Evolutionary conservation across 2,113 vertebrate species (phyloP).

Genomic region (Oreotrochilus melanogaster): DNA sequence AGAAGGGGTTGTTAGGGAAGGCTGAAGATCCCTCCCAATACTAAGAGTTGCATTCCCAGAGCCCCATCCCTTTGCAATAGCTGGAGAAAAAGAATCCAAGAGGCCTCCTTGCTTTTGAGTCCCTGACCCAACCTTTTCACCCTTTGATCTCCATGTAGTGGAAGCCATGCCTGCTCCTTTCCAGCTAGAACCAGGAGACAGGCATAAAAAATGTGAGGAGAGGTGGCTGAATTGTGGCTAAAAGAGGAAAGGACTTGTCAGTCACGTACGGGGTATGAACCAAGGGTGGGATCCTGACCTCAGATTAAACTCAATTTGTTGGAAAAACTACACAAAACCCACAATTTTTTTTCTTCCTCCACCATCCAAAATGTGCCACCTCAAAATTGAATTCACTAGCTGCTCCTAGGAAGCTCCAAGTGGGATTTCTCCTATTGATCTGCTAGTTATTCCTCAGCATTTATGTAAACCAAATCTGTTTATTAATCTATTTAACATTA

Average conservation of each 20-base stretch:
- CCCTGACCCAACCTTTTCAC: not conserved
- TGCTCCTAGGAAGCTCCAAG: not conserved
- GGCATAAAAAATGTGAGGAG: not conserved
- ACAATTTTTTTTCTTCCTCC: not conserved
- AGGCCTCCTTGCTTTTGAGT: not conserved
- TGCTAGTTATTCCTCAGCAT: not conserved
- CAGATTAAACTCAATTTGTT: not conserved
- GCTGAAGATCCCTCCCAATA: not conserved
- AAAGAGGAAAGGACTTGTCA: not conserved
- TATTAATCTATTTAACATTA: not conserved
- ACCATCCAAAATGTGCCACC: not conserved
- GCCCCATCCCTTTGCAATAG: not conserved
- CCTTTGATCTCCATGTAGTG: not conserved
- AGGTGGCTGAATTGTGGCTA: not conserved
- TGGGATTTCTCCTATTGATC: not conserved
- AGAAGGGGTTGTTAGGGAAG: not conserved
- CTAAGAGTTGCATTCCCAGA: not conserved
- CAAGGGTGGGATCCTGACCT: not conserved
- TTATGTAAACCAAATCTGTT: too few relatives aligned
- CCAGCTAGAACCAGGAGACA: not conserved
- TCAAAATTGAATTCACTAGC: not conserved
- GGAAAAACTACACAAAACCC: not conserved
- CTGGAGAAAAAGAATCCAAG: not conserved
- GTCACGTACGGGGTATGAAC: not conserved
- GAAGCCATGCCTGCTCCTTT: not conserved